Conservation (phyloP, 2,888 invertebrate genomes). For the Cantharis flavilabris region DNA sequence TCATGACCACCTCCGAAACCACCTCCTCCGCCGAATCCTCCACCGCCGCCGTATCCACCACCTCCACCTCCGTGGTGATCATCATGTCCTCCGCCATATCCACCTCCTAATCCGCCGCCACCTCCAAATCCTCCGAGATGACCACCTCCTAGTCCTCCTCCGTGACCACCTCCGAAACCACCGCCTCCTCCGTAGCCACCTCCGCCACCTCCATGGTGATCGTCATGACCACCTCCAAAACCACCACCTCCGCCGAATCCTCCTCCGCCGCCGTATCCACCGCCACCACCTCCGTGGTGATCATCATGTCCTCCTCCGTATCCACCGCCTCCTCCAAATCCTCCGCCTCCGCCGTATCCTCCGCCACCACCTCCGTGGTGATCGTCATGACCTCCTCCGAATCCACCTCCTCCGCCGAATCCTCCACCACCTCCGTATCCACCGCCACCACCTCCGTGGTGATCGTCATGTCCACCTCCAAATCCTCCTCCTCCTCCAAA, state of each 20-base stretch:
- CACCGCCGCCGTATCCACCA: slow-evolving; percentile 6
- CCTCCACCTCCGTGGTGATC: background rate
- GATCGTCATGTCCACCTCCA: background rate
- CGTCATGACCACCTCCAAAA: background rate
- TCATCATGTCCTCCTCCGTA: slow-evolving; percentile 27
- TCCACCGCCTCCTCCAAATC: background rate
- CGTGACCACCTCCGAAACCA: slow-evolving; percentile 11
- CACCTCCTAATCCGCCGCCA: slow-evolving; percentile 18
- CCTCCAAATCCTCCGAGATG: slow-evolving; percentile 10
- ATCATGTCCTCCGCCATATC: slow-evolving; percentile 20
- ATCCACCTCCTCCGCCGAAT: slow-evolving; percentile 40
- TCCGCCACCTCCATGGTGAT: slow-evolving; percentile 9
- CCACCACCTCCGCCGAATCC: slow-evolving; percentile 7
- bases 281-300: background rate
- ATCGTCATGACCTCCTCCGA: slow-evolving; percentile 51
- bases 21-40: slow-evolving; percentile 3
- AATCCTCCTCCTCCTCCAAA: slow-evolving; percentile 33
- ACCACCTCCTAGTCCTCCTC: slow-evolving; percentile 7
- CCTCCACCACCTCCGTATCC: slow-evolving; percentile 40
- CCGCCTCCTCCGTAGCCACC: slow-evolving; percentile 11
- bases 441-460: slow-evolving; percentile 26
- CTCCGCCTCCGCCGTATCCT: slow-evolving; percentile 17
- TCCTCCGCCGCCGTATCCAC: slow-evolving; percentile 5
- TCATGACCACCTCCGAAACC: background rate
- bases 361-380: slow-evolving; percentile 27